phyloP scores from a whole-genome alignment of 2,113 vertebrate genomes.

The Acanthochromis polyacanthus region DNA sequence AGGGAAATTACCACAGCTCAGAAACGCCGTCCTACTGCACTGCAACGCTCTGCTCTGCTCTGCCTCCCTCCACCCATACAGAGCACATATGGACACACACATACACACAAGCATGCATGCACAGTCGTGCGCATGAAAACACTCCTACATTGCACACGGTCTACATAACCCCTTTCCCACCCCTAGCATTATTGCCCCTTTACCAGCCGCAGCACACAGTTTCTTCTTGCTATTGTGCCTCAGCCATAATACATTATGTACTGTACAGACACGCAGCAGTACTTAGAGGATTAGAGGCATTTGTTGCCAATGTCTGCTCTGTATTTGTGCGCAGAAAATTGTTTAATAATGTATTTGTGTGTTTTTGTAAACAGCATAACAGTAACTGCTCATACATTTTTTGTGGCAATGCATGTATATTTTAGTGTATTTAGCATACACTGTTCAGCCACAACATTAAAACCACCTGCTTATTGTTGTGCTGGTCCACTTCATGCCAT shows the following conservation, averaged over 20 bases:
- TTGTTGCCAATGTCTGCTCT: constrained; percentile 38
- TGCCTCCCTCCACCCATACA: constrained; percentile 53
- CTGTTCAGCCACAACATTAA: background rate
- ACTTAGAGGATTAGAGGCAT: constrained; percentile 45
- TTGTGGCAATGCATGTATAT: constrained; percentile 9
- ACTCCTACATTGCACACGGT: constrained; percentile 15
- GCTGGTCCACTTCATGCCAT: no score
- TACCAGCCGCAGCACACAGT: constrained; percentile 22
- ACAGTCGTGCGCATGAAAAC: constrained; percentile 1
- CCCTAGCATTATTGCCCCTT: constrained; percentile 23
- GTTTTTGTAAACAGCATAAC: constrained; percentile 17
- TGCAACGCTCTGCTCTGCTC: constrained; percentile 57
- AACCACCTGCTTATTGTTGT: no score
- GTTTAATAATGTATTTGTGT: background rate
- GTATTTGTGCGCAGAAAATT: constrained; percentile 5
- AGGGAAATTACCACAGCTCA: constrained; percentile 84
- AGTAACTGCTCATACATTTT: constrained; percentile 14
- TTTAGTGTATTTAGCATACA: constrained; percentile 10
- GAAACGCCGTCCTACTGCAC: constrained; percentile 74
- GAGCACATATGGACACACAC: constrained; percentile 34
- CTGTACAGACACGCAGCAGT: constrained; percentile 26
- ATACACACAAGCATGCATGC: constrained; percentile 16
- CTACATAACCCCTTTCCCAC: constrained; percentile 35
- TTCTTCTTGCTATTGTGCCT: constrained; percentile 42
- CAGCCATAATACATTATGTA: constrained; percentile 32